Conservation (phyloP, 2,888 invertebrate genomes). For the Pheosia tremula region DNA sequence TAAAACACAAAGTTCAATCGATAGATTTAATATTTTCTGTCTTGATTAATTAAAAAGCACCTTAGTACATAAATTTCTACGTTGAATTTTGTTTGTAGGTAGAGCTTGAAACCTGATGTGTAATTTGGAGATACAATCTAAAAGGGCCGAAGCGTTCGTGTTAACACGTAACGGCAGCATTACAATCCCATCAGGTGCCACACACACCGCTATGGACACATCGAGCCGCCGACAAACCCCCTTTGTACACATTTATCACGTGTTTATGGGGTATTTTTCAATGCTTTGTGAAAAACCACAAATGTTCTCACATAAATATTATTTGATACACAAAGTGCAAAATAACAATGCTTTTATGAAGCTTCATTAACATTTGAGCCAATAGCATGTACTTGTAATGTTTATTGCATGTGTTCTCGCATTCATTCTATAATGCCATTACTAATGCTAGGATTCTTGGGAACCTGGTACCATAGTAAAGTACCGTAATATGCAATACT, state of each 20-base stretch:
- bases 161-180: slow-evolving; percentile 21
- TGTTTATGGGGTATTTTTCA: slow-evolving; percentile 21
- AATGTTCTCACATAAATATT: slow-evolving; percentile 13
- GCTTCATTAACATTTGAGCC: not conserved
- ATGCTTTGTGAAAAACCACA: slow-evolving; percentile 11
- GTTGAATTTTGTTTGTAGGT: not conserved
- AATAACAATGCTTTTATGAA: not conserved
- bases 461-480: no score
- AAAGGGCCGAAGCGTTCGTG: not conserved
- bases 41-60: not conserved
- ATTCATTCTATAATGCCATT: not conserved
- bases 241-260: slow-evolving; percentile 22
- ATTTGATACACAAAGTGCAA: slow-evolving; percentile 9
- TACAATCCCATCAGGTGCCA: slow-evolving; percentile 42
- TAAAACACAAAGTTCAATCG: not conserved
- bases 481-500: no score
- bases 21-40: not conserved
- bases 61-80: not conserved
- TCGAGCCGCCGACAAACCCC: slow-evolving; percentile 27
- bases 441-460: not conserved
- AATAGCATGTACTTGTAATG: not conserved
- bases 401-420: not conserved
- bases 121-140: slow-evolving; percentile 5
- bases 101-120: not conserved
- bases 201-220: slow-evolving; percentile 23